These are phyloP conservation scores for Bucco capensis DNA, from an alignment of 2,113 vertebrate genomes.

Conservation along the genomic window DNA sequence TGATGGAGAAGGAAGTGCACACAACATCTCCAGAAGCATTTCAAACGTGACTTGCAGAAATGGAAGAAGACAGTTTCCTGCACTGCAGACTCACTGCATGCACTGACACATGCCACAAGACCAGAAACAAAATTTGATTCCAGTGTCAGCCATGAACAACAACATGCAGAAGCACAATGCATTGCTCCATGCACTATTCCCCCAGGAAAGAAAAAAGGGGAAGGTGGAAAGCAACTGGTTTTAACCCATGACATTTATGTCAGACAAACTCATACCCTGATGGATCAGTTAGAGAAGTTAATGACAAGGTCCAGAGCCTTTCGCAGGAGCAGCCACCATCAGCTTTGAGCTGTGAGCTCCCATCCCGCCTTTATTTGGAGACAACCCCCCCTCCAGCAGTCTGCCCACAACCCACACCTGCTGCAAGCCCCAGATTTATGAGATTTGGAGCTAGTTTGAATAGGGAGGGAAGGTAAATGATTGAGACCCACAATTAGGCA, in stretches of 20 bases:
- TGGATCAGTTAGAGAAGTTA: not conserved
- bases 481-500: not conserved
- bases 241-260: not conserved
- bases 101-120: fast-evolving
- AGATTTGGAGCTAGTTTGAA: not conserved
- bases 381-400: not conserved
- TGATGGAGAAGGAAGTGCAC: not conserved
- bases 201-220: not conserved
- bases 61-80: not conserved
- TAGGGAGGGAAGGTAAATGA: not conserved
- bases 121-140: not conserved
- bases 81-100: not conserved
- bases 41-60: not conserved
- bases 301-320: not conserved
- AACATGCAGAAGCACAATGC: not conserved
- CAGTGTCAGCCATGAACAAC: not conserved
- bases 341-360: not conserved
- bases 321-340: not conserved
- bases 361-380: not conserved
- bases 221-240: fast-evolving
- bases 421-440: not conserved
- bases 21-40: not conserved
- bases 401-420: not conserved
- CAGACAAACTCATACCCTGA: not conserved
- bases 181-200: not conserved